These are phyloP conservation scores for Venturia canescens DNA, from an alignment of 1,140 invertebrate genomes.

Conservation along the genomic window DNA sequence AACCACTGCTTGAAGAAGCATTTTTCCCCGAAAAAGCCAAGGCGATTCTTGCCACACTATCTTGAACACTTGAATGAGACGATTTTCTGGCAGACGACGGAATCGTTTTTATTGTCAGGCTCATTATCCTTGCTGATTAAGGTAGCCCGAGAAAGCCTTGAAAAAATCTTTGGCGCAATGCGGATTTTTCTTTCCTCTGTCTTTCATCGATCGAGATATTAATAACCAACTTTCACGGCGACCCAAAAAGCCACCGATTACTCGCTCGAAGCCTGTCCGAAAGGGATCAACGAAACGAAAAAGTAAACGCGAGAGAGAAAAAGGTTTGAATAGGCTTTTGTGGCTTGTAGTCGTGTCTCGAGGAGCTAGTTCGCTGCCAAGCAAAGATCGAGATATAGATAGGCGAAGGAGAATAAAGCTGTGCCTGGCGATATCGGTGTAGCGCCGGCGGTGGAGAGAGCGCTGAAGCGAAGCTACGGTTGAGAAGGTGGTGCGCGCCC, in stretches of 20 bases:
- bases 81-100: not conserved
- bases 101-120: not conserved
- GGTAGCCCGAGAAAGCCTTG: not conserved
- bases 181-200: conserved; percentile 64
- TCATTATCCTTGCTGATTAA: not conserved
- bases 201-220: conserved; percentile 66
- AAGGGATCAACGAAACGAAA: conserved; percentile 28
- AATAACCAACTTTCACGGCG: conserved; percentile 72
- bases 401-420: not conserved
- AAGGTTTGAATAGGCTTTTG: conserved; percentile 41
- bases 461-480: not conserved
- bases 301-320: conserved; percentile 37
- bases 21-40: no score
- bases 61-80: no score
- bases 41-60: no score
- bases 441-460: conserved; percentile 19
- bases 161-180: conserved; percentile 70
- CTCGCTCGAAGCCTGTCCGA: no score
- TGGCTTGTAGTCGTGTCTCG: conserved; percentile 54
- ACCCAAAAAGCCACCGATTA: conserved; percentile 1
- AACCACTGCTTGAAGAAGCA: no score
- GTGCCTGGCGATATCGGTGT: conserved; percentile 5
- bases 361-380: conserved; percentile 38
- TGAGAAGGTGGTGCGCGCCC: not conserved
- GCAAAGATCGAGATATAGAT: conserved; percentile 28